Base-by-base conservation (phyloP, 2,888 invertebrate species). In the Pimpla rufipes region DNA sequence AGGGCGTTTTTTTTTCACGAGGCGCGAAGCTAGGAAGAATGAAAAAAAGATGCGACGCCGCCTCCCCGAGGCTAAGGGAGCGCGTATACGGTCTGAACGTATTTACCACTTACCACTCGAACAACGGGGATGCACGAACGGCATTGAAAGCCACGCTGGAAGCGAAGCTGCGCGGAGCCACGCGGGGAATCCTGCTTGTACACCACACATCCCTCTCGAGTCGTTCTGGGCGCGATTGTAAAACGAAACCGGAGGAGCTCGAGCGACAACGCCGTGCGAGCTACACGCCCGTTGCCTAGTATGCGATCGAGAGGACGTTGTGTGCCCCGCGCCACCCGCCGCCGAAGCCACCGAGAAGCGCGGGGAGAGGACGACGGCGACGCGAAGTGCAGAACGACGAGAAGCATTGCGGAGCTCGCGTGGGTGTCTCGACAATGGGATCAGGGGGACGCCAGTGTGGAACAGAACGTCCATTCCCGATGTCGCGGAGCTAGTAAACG, bases 401-500 rank as follows among this genome's bases (percentile, higher is more conserved):
- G n/a, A 71, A 35, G 70, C 70, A 62, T 57, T 71, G 42, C 70
- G 62, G 11, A 71, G 29, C 57, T 40, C 42, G 55, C 59, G 73
- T 57, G 23, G 40, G 37, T 45, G 45, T 59, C 59, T 23, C 57
- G 59, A 73, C 73, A 73, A 73, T 73, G 73, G 73, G 40, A 42
- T 16, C 29, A 59, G 21, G 50, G 37, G 70, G 55, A 10, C 16
- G 23, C 21, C 59, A 57, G 59, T 59, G 21, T 16, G 29, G 59
- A 57, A 47, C 59, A 73, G 16, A 59, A 45, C 35, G 45, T 59
- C 73, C 73, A 45, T 59, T 59, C 29, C 45, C 73, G 73, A 73
- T 73, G 59, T 73, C 57, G 59, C 57, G 8, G 71, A 42, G 29
- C 73, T 59, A n/a, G 73, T 73, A 73, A 73, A 59, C 57, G 73